Base-by-base conservation (phyloP, 2,797 vertebrate genomes). In the Hyperoplus lanceolatus region DNA sequence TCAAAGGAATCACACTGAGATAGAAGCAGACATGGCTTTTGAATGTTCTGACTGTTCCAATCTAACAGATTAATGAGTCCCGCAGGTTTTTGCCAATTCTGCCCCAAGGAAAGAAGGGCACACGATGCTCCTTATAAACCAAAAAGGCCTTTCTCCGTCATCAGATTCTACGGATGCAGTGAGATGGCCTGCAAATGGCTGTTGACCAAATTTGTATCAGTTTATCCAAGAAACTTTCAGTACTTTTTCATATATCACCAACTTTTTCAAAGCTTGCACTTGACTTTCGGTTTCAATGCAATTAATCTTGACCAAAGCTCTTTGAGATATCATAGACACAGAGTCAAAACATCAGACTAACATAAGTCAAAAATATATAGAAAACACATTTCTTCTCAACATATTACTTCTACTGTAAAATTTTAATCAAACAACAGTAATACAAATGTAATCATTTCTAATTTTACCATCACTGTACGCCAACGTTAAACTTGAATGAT, bases 51-150 rank as follows among this genome's bases (percentile, higher is more conserved):
- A 90, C 92, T 92, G 89, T 87, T 94, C 90, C 92, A 94, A 93
- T 94, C 86, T 91, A 83, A 85, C 87, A 93, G 93, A 95, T 94
- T 90, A 95, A 95, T 95, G 92, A 94, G 87, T 90, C 89, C 89
- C 79, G 77, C 70, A 77, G 74, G 57, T 80, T 84, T 80, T 79
- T 85, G 83, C 85, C 87, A 89, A 86, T 83, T 79, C 69, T 85
- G 86, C 90, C 89, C 79, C 55, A 18, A 85, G 90, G 89, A 93
- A 89, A 89, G 73, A 73, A 82, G 87, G 87, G 89, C 89, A 87
- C 88, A 83, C 51, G 55, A 89, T 81, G 87, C 82, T 90, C 79
- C 55, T 80, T 89, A 92, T 91, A 90, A 91, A 91, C 89, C 90
- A 92, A 92, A 89, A 73, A 77, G 29, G 82, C 76, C 73, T 81